Evolutionary conservation across 2,113 vertebrate genomes (phyloP).

Genomic region (Hyperoodon ampullatus): DNA sequence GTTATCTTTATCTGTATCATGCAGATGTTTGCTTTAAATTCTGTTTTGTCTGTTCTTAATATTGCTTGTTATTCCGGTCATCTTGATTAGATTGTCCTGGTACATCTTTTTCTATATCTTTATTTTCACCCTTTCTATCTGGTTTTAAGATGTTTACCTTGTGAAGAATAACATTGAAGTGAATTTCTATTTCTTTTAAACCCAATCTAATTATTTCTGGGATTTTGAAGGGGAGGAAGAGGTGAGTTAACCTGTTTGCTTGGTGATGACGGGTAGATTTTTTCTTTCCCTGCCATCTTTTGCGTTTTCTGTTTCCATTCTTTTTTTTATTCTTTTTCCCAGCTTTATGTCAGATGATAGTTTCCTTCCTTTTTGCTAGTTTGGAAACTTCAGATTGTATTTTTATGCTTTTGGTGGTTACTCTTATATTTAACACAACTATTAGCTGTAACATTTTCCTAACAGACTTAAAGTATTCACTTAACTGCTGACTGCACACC

Average conservation of each 20-base stretch:
- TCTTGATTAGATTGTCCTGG: not conserved
- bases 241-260: no score
- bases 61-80: not conserved
- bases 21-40: not conserved
- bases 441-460: not conserved
- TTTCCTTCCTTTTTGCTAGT: not conserved
- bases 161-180: not conserved
- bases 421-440: not conserved
- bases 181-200: not conserved
- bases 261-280: not conserved
- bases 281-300: not conserved
- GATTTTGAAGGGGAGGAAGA: not conserved
- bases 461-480: not conserved
- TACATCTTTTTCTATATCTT: not conserved
- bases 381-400: not conserved
- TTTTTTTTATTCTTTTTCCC: not conserved
- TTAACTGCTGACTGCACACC: accelerated
- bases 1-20: not conserved
- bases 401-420: not conserved
- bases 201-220: not conserved
- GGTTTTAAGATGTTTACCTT: not conserved
- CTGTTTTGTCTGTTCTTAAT: not conserved
- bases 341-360: not conserved
- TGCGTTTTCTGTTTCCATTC: not conserved
- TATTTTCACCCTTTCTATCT: not conserved